Base-by-base conservation (phyloP, 2,797 vertebrate species). In the Anas capensis region DNA sequence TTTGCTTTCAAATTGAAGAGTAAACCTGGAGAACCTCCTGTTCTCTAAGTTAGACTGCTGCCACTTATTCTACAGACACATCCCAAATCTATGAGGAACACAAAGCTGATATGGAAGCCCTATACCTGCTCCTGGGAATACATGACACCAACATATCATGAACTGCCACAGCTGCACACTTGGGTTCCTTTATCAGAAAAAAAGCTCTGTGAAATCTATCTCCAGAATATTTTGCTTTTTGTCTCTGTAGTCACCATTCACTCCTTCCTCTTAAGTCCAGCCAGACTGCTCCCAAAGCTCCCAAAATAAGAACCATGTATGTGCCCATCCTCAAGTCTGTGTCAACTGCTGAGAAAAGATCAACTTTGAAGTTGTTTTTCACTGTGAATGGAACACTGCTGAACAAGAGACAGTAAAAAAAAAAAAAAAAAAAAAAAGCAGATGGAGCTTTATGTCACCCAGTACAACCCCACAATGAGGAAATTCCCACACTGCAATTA, bases 371-470 rank as follows among this genome's bases (percentile, higher is more conserved):
- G 60, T 10, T 38, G 20, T 7, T 92, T 88, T 70, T 58, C 80
- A 58, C 31, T 29, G 16, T 24, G 27, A 86, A 68, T 27, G 48
- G 23, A 71, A 53, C 23, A 60, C 14, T 46, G 29, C 11, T 57
- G 31, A 76, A 7, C 29, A 64, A 56, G 14, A 82, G 21, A 82
- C n/a, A 31, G 54, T 8, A 44, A 18, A 42, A 42, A 42, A 42
- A 44, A 42, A 88, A 84, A 56, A 88, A 84, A 56, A 42, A 42
- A 88, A 84, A 56, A 88, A 84, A 56, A 26, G 40, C 42, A 89
- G 48, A 64, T 70, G 29, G 21, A 16, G 3, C 10, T 40, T 88
- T 40, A 44, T 13, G 13, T 49, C 54, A 76, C 49, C 12, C 53
- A 40, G 19, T n/a, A 68, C 11, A 21, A 19, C 18, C 23, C 29